These are phyloP conservation scores for Drosophila acutilabella DNA, from an alignment of 2,888 invertebrate species.

Conservation along the genomic window DNA sequence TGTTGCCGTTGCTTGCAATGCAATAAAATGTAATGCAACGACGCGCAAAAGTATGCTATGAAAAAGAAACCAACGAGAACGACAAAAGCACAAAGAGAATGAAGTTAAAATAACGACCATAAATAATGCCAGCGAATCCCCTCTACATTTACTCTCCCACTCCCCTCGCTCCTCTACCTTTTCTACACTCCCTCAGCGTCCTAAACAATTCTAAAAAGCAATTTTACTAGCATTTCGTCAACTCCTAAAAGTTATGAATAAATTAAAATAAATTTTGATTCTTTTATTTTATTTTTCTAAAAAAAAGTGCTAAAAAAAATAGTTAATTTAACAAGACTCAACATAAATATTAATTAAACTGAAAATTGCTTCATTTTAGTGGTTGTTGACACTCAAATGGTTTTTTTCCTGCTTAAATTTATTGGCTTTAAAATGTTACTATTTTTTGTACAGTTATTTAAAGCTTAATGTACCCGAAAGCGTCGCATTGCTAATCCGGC, in stretches of 20 bases:
- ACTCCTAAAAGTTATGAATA: neutral
- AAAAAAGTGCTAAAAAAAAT: too few relatives aligned
- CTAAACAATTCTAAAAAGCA: conserved; percentile 15
- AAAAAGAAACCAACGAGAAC: conserved; percentile 15
- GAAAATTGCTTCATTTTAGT: too few relatives aligned
- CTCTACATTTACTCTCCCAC: neutral
- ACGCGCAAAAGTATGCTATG: conserved; percentile 47
- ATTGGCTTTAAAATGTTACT: too few relatives aligned
- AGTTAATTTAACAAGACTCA: too few relatives aligned
- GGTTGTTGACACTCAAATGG: too few relatives aligned
- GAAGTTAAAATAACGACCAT: conserved; percentile 59
- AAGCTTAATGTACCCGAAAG: too few relatives aligned
- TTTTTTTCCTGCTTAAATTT: too few relatives aligned
- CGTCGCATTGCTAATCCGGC: too few relatives aligned
- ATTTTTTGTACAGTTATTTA: too few relatives aligned
- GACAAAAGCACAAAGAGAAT: conserved; percentile 27
- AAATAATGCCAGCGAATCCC: conserved; percentile 43
- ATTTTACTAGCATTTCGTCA: conserved; percentile 22
- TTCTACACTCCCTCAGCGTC: neutral
- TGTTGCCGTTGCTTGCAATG: conserved; percentile 37
- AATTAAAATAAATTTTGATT: neutral
- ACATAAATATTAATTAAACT: too few relatives aligned
- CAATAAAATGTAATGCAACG: conserved; percentile 61
- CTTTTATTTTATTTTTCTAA: neutral
- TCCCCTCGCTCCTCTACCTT: neutral